Evolutionary conservation across 2,888 invertebrate genomes (phyloP), one percentile per base, ranked within the genome.

Genomic region (Mesopsocus fuscifrons): DNA sequence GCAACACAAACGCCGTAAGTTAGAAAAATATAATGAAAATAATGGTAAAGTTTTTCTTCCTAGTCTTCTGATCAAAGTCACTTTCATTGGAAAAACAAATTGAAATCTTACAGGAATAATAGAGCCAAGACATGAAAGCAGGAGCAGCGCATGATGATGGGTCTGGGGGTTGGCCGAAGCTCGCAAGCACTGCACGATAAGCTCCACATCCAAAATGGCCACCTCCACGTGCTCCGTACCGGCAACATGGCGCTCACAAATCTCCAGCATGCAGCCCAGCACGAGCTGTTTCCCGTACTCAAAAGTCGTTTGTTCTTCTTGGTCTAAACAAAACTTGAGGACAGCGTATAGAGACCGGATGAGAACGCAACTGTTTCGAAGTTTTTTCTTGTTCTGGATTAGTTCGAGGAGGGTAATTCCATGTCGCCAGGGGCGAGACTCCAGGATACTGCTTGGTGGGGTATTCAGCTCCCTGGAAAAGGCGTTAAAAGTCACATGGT

Each of bases 151-250:
- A 53, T 92, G 88, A 53, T 94, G 84, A 55, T 97, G 94, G 0
- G 94, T 92, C 61, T 94, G 92, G 1, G 92, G 92, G 61, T 92
- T 92, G 54, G 81, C 79, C 0, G 92, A 88, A 2, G 78, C 77
- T 49, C 94, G 69, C 42, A 97, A 79, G 53, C 89, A 91, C 52
- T 87, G 81, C 1, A 95, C 87, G 2, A 88, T 70, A 21, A 78
- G 55, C 51, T 85, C 85, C 31, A 88, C 75, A 49, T 81, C 74
- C 45, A 70, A 62, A 3, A 66, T 53, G 38, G 64, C 61, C 2
- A 68, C 55, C 8, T 67, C 64, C 6, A 57, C 59, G 22, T 59
- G 57, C 38, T 62, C 56, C 1, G 63, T 61, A 48, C 56, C 52
- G 1, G 51, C 50, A 15, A 62, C 55, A 1, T 73, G 63, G 52